These are phyloP conservation scores for Brachystomella parvula DNA, from an alignment of 1,140 invertebrate species.

Conservation along the genomic window DNA sequence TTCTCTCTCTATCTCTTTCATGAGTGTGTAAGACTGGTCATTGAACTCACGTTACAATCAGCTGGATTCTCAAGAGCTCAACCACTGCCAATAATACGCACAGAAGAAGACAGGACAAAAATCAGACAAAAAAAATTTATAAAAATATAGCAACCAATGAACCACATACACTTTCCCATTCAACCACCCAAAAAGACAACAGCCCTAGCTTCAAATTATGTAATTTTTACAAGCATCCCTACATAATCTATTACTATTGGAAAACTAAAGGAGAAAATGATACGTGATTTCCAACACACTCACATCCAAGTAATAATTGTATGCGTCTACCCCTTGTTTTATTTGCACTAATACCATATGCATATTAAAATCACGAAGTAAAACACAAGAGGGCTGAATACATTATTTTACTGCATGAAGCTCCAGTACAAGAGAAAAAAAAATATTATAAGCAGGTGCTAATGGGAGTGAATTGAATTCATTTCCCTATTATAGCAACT, in stretches of 20 bases:
- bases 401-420: no score
- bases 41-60: conserved; percentile 2
- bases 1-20: neutral
- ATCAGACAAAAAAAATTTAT: neutral
- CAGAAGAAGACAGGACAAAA: neutral
- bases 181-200: no score
- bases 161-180: no score
- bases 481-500: neutral
- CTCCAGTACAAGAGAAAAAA: no score
- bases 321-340: neutral
- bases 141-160: no score
- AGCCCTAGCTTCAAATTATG: no score
- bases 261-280: neutral
- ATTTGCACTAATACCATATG: neutral
- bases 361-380: neutral
- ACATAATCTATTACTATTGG: no score
- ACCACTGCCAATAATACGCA: conserved; percentile 6
- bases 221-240: no score
- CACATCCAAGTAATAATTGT: neutral
- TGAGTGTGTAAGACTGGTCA: conserved; percentile 6
- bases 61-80: conserved; percentile 11
- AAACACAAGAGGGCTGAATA: no score
- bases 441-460: no score
- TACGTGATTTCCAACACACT: neutral
- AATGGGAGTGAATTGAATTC: neutral